phyloP scores from a whole-genome alignment of 1,140 invertebrate genomes.

The Anoplolepis gracilipes region DNA sequence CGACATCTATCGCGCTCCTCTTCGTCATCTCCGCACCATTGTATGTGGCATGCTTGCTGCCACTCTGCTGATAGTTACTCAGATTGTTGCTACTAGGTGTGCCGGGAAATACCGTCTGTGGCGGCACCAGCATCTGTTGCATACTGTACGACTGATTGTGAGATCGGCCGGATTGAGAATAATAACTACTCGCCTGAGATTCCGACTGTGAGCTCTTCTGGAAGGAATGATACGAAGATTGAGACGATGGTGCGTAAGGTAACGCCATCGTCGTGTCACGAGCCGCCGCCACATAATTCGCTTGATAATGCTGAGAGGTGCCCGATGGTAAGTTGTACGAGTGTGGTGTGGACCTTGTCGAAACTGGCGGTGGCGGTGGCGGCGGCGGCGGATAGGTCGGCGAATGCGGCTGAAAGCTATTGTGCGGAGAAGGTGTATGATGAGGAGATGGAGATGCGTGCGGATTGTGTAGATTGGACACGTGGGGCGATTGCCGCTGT shows the following conservation, averaged over 20 bases:
- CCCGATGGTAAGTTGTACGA: slow-evolving; percentile 74
- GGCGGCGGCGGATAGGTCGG: slow-evolving; percentile 82
- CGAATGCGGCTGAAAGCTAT: slow-evolving; percentile 80
- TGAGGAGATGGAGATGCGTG: slow-evolving; percentile 75
- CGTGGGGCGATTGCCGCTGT: slow-evolving; percentile 80
- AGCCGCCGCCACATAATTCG: slow-evolving; percentile 63
- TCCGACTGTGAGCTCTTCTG: slow-evolving; percentile 75
- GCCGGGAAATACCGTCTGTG: slow-evolving; percentile 55
- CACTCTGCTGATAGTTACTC: slow-evolving; percentile 61
- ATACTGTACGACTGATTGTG: slow-evolving; percentile 65
- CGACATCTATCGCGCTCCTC: slow-evolving; percentile 66
- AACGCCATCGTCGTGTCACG: slow-evolving; percentile 58
- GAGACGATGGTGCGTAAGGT: slow-evolving; percentile 77
- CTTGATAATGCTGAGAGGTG: slow-evolving; percentile 78
- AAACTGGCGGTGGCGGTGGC: slow-evolving; percentile 25
- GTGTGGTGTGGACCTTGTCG: slow-evolving; percentile 71
- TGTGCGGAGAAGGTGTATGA: slow-evolving; percentile 79
- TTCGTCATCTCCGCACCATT: slow-evolving; percentile 79
- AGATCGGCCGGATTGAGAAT: slow-evolving; percentile 68
- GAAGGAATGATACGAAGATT: slow-evolving; percentile 83
- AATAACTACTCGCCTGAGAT: slow-evolving; percentile 68
- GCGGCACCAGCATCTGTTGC: slow-evolving; percentile 63
- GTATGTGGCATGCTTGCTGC: slow-evolving; percentile 72
- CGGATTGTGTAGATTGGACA: slow-evolving; percentile 76
- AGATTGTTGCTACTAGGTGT: slow-evolving; percentile 38